Evolutionary conservation across 2,113 vertebrate species (phyloP), one percentile per base, ranked within the genome.

Genomic region (Pyrgilauda ruficollis): DNA sequence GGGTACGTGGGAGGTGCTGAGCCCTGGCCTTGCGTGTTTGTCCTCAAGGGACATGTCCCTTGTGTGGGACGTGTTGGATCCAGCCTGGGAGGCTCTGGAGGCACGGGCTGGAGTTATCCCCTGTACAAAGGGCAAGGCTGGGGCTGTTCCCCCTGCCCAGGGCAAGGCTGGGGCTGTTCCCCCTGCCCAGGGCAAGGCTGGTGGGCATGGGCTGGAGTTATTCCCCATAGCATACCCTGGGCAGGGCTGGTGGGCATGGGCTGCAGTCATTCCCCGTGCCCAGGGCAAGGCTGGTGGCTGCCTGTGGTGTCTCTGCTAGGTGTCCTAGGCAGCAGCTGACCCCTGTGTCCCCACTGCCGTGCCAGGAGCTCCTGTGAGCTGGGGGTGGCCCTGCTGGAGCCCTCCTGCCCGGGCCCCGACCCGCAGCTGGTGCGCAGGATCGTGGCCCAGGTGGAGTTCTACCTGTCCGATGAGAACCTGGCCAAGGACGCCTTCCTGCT

Each of bases 401-500:
- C 89, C 22, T 43, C 22, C 35, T 72, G 23, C 96, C 70, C 83
- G 23, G 41, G 84, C 16, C 97, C 97, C 0, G 96, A 97, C 72
- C 67, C 72, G 0, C 96, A 98, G 62, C 93, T 98, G 46, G 55
- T 96, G 13, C 73, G 22, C 43, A 97, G 94, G 85, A 98, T 98
- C 3, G 93, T 97, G n/a, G 87, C 96, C 4, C 98, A 98, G 93
- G 95, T 98, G 70, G 98, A 98, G 49, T 97, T 95, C 90, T 98
- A 98, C 67, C 91, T 98, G 16, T 98, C 98, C 0, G 97, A 98
- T 2, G 98, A 98, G 63, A 98, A 98, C 75, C 96, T 98, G 72
- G 95, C 97, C 55, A 96, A 87, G 47, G 98, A 98, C 6, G 97
- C 98, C 31, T 98, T 98, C 94, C 96, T 98, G 21, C 92, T 98